Base-by-base conservation (phyloP, 2,113 vertebrate genomes). In the Neodon shergylaensis region DNA sequence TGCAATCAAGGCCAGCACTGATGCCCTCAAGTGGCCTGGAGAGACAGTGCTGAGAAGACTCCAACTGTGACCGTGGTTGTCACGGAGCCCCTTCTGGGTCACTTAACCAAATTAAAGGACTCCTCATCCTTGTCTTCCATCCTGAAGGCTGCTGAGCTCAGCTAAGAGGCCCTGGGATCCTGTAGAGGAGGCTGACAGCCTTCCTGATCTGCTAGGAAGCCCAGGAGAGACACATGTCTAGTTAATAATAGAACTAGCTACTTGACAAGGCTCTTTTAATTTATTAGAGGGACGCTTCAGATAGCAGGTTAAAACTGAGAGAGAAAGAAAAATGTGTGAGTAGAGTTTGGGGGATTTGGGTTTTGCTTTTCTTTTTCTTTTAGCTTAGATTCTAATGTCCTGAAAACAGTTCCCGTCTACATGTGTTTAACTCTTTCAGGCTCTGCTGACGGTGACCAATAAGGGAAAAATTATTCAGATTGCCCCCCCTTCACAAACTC, bases 221-320 rank as follows among this genome's bases (percentile, higher is more conserved):
- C 63, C 78, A 54, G 85, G 84, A 93, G 88, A 96, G 79, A 90
- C 72, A 90, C 16, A 39, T 31, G 66, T 92, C 92, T 96, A 74
- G 66, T 88, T 94, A 95, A 84, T 85, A 94, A 90, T 52, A 95
- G 81, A 96, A 94, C 77, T 90, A 72, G 68, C 86, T 93, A 70
- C 86, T 95, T 95, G 90, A 94, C 76, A 92, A 90, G 63, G 6
- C 77, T 86, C 81, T 86, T 96, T 89, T 95, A 94, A 92, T 93
- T 94, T 93, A 87, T 92, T 87, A 96, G 63, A 94, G 76, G 58
- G 63, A 94, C 0, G 19, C 52, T 92, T 96, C 44, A 65, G 58
- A 83, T 39, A 87, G 88, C 63, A 96, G 47, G 78, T 82, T 86
- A 33, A 66, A 88, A 84, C 31, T n/a, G 44, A 88, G 17, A 65